These are phyloP conservation scores for Drosophila fungiperda DNA, from an alignment of 2,888 invertebrate genomes.

Conservation along the genomic window DNA sequence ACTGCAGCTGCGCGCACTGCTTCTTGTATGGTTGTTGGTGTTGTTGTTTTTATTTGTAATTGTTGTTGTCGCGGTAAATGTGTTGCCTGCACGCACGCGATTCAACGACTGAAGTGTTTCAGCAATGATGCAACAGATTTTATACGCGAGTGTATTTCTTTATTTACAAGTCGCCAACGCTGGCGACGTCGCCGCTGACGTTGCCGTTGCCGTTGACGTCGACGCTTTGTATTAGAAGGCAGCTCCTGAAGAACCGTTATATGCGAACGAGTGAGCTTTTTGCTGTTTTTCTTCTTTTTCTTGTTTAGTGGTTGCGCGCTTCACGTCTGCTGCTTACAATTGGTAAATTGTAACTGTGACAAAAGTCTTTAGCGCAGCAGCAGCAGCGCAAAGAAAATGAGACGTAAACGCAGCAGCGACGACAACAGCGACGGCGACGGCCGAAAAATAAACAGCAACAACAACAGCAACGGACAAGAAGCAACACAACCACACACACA, in stretches of 20 bases:
- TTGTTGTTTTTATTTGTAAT: slow-evolving; percentile 33
- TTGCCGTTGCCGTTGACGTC: slow-evolving; percentile 19
- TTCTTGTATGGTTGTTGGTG: slow-evolving; percentile 27
- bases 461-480: slow-evolving; percentile 40
- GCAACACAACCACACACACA: slow-evolving; percentile 44
- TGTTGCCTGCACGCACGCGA: slow-evolving; percentile 83
- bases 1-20: slow-evolving; percentile 59
- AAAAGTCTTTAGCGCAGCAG: slow-evolving; percentile 75
- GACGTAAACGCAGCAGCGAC: slow-evolving; percentile 58
- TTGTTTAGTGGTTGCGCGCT: slow-evolving; percentile 34
- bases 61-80: slow-evolving; percentile 58
- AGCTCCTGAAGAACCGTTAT: slow-evolving; percentile 78
- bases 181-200: slow-evolving; percentile 58
- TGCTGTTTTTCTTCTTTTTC: slow-evolving; percentile 10
- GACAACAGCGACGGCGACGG: slow-evolving; percentile 35
- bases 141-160: slow-evolving; percentile 82
- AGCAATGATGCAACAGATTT: slow-evolving; percentile 86
- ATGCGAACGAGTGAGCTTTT: slow-evolving; percentile 51
- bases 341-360: slow-evolving; percentile 84
- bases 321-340: slow-evolving; percentile 82
- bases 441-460: slow-evolving; percentile 53
- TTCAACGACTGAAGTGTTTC: slow-evolving; percentile 85
- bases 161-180: slow-evolving; percentile 73
- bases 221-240: slow-evolving; percentile 71
- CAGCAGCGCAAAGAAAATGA: slow-evolving; percentile 66